Evolutionary conservation across 2,113 vertebrate species (phyloP).

Genomic region (Pelecanus crispus): DNA sequence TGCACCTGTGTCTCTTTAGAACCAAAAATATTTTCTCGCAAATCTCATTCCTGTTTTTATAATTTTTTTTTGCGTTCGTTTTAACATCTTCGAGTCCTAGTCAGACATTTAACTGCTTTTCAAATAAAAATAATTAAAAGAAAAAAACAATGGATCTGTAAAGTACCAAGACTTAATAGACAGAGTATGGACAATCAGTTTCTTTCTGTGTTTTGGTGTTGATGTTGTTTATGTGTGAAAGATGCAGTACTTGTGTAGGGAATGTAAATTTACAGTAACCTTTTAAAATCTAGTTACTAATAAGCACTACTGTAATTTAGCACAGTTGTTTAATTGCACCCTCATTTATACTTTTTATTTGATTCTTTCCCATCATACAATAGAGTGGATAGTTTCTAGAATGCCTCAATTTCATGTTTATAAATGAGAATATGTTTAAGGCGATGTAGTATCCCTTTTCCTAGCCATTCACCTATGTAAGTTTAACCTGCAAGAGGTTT

Average conservation of each 20-base stretch:
- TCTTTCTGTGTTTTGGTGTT: slow-evolving; percentile 98
- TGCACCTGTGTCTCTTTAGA: slow-evolving; percentile 97
- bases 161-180: slow-evolving; percentile 93
- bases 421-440: slow-evolving; percentile 81
- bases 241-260: slow-evolving; percentile 99
- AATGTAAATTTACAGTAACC: slow-evolving; percentile 99
- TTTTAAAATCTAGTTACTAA: slow-evolving; percentile 99
- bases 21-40: slow-evolving; percentile 98
- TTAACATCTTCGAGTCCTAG: slow-evolving; percentile 79
- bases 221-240: slow-evolving; percentile 98
- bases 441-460: slow-evolving; percentile 76
- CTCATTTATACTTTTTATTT: slow-evolving; percentile 84
- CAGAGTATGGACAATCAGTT: slow-evolving; percentile 99
- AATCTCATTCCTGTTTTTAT: slow-evolving; percentile 99
- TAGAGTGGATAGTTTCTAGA: slow-evolving; percentile 82
- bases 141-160: slow-evolving; percentile 88
- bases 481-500: slow-evolving; percentile 52
- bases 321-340: slow-evolving; percentile 91
- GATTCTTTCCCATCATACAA: slow-evolving; percentile 82
- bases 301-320: slow-evolving; percentile 99
- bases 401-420: slow-evolving; percentile 81
- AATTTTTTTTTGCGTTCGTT: slow-evolving; percentile 81
- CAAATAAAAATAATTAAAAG: slow-evolving; percentile 69
- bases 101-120: slow-evolving; percentile 80
- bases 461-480: slow-evolving; percentile 55